These are phyloP conservation scores for Tricholauxania praeusta DNA, from an alignment of 2,888 invertebrate species.

Conservation along the genomic window DNA sequence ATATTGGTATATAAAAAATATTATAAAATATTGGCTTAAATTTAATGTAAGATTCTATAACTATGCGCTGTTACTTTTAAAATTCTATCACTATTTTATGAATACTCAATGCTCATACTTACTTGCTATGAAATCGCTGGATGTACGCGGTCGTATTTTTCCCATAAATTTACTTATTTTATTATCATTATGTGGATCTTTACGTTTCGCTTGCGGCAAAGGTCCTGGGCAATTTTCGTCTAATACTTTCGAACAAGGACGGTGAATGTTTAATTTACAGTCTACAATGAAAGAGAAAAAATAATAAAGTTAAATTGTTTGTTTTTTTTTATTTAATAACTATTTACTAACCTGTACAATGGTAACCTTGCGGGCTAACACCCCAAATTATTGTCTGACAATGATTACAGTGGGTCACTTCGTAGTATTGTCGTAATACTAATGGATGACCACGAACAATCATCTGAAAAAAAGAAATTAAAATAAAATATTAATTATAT, in stretches of 20 bases:
- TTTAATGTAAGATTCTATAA: no score
- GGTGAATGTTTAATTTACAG: conserved; percentile 90
- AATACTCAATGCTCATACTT: conserved; percentile 39
- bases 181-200: conserved; percentile 75
- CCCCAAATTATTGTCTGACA: conserved; percentile 95
- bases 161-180: conserved; percentile 82
- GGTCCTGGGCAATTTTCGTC: conserved; percentile 87
- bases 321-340: background rate
- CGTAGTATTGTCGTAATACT: conserved; percentile 87
- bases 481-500: background rate
- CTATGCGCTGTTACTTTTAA: no score
- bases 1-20: no score
- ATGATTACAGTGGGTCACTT: conserved; percentile 92
- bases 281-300: conserved; percentile 66
- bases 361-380: conserved; percentile 96
- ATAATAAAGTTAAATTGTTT: conserved; percentile 35
- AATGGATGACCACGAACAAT: conserved; percentile 91
- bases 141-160: conserved; percentile 68
- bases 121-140: conserved; percentile 61
- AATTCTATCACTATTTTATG: no score
- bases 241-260: conserved; percentile 81
- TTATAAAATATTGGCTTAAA: no score
- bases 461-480: conserved; percentile 69
- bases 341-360: conserved; percentile 83
- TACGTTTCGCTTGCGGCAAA: conserved; percentile 69